A percentile compares a stretch with the other conserved stretches of the same genome.
phyloP scores from a whole-genome alignment of 2,888 invertebrate genomes.

The Hyppa rectilinea region DNA sequence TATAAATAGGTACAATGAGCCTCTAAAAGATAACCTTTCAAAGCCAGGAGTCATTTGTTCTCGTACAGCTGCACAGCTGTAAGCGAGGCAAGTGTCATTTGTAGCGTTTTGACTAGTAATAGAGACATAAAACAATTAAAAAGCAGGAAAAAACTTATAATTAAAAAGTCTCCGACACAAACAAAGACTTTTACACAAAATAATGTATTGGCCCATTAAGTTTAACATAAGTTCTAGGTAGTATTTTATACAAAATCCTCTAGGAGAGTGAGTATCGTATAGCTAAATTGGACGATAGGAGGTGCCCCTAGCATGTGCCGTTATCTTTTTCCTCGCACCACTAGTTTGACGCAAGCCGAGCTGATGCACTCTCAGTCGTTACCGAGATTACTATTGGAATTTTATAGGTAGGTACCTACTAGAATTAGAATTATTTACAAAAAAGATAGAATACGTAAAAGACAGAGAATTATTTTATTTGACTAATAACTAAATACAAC shows the following conservation, averaged over 20 bases:
- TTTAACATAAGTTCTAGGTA: too few species aligned
- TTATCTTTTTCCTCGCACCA: constrained; percentile 20
- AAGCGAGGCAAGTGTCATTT: too few species aligned
- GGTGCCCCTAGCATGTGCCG: neutral
- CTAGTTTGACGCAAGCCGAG: constrained; percentile 16
- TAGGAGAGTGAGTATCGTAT: neutral
- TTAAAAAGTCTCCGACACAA: too few species aligned
- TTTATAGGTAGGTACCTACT: neutral
- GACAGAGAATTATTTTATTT: neutral
- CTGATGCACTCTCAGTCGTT: constrained; percentile 10
- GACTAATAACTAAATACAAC: neutral
- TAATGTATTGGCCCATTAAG: too few species aligned
- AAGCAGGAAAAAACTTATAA: too few species aligned
- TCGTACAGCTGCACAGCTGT: too few species aligned
- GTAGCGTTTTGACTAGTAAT: too few species aligned
- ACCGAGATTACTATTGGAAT: constrained; percentile 17
- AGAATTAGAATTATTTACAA: constrained; percentile 4
- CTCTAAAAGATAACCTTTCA: neutral
- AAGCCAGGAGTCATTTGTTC: neutral
- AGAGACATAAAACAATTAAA: too few species aligned
- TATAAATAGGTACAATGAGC: neutral
- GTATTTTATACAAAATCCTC: neutral
- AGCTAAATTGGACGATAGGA: constrained; percentile 4
- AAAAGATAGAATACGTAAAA: neutral
- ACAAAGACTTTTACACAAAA: too few species aligned